Conservation (phyloP, 2,888 invertebrate genomes). For the Biston stratarius region DNA sequence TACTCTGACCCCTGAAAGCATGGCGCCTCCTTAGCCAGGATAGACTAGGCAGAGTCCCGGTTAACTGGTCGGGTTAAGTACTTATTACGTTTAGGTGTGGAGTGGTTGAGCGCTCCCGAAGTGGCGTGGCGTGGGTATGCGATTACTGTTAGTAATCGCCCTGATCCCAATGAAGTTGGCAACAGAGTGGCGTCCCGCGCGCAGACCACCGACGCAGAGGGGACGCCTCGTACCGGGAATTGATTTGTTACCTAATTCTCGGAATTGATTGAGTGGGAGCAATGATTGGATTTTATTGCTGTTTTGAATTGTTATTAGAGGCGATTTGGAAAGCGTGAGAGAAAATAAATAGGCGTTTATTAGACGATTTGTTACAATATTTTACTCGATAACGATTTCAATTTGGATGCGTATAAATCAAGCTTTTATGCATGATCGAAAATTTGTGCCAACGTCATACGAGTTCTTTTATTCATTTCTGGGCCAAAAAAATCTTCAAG, state of each 20-base stretch:
- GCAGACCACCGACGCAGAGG: constrained; percentile 49
- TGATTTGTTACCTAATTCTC: constrained; percentile 38
- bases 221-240: constrained; percentile 46
- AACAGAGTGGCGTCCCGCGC: constrained; percentile 68
- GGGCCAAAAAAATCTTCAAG: too few species aligned
- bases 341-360: constrained; percentile 9
- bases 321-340: constrained; percentile 10
- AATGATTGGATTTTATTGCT: constrained; percentile 31
- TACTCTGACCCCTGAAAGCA: constrained; percentile 52
- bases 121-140: constrained; percentile 77
- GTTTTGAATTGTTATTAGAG: constrained; percentile 18
- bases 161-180: constrained; percentile 81
- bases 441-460: too few species aligned
- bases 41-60: constrained; percentile 17
- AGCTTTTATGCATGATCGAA: too few species aligned
- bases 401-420: background rate
- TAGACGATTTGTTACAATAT: background rate
- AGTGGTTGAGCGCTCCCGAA: constrained; percentile 63
- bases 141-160: constrained; percentile 81
- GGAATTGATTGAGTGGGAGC: constrained; percentile 26
- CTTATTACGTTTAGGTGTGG: constrained; percentile 63
- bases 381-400: background rate
- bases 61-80: constrained; percentile 50
- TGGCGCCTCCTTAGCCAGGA: constrained; percentile 51
- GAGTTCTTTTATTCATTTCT: too few species aligned